Evolutionary conservation across 2,888 invertebrate species (phyloP), one percentile per base, ranked within the genome.

Genomic region (Globia sparganii): DNA sequence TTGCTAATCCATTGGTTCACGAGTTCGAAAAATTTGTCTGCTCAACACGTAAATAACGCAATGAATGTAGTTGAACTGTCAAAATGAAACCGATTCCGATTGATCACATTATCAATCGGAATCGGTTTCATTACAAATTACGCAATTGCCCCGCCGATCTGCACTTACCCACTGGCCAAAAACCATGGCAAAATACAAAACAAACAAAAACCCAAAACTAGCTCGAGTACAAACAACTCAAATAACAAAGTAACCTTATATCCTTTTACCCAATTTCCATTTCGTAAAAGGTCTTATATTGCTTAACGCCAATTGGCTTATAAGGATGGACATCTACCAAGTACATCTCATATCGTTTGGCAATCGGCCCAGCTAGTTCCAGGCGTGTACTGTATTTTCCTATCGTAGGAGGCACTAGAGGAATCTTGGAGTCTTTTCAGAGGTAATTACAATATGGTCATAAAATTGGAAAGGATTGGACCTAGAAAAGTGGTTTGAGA

Each of bases 261-360:
- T 71, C 59, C 64, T 73, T 46, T 72, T 74, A 71, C 46, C 49
- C 69, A 75, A 84, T 86, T 69, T 78, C 87, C 67, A 84, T 86
- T 86, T 85, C 61, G 72, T 76, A 72, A 75, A 74, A 74, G 86
- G 71, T 31, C 85, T 58, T 85, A 80, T 68, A 75, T 85, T 71
- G 56, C 75, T 74, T 75, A 72, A 74, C 67, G 66, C 81, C 82
- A 75, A 85, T 80, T 77, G 74, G 81, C 56, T 80, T 77, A 73
- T 77, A 85, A 80, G 53, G 59, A 87, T 77, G 85, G 87, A 75
- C 81, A 70, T 75, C 46, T 77, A 61, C 65, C 59, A 72, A 74
- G 85, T 78, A 75, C 78, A 69, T 72, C 76, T 77, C 75, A 87
- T 82, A 85, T 81, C 83, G 69, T 68, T 85, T 85, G 88, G 88